Base-by-base conservation (phyloP, 1,140 invertebrate genomes). In the Conopomorpha cramerella region DNA sequence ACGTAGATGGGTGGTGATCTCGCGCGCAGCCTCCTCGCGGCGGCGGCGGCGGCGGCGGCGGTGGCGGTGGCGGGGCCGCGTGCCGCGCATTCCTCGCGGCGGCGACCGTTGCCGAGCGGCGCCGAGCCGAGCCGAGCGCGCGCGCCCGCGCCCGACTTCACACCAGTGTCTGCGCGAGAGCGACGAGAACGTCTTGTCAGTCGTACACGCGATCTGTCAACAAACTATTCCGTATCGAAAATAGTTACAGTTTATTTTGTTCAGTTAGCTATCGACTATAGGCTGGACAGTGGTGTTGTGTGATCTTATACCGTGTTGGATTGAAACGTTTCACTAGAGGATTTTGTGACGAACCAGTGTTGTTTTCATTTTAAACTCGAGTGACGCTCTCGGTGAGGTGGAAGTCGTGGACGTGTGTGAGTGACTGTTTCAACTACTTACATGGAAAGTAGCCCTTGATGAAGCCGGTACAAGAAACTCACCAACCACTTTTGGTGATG, bases 321-420 rank as follows among this genome's bases (percentile, higher is more conserved):
- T 18, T 39, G 49, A 39, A 43, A 50, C 34, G 50, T 36, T 49
- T 58, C 57, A 38, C 27, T 37, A 32, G 45, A 54, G 59, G 59
- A 67, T 63, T 64, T 34, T 56, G 65, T 70, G 58, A 46, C 55
- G 43, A 43, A 70, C 64, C 58, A 56, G 62, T 68, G 63, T 71
- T 63, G 64, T 68, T 73, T 71, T 70, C 53, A 66, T 65, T 70
- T 70, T 59, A 53, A 72, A 71, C 70, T 65, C 67, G 67, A 72
- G 67, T 60, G 49, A 53, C 59, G 49, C 60, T 66, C 56, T 45
- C 49, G 39, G 47, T 52, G 55, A 56, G 55, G 55, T 58, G 51
- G 48, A 48, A 50, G 49, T 46, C 46, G 51, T 49, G 58, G 55
- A 53, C 57, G 57, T 68, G 67, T 76, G 67, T 68, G 56, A 64